These are phyloP conservation scores for Manduca sexta DNA, from an alignment of 1,140 invertebrate genomes.

Conservation along the genomic window DNA sequence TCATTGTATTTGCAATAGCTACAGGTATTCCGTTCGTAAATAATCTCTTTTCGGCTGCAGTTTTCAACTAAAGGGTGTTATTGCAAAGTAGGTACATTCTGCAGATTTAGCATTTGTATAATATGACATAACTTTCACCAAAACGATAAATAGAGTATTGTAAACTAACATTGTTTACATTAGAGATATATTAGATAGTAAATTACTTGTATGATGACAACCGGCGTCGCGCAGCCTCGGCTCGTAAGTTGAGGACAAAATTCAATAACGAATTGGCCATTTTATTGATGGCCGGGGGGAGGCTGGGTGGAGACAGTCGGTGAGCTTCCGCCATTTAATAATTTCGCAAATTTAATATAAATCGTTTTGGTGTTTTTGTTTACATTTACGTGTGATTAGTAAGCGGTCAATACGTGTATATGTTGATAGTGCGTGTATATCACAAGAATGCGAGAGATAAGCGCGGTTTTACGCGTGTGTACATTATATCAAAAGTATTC, in stretches of 20 bases:
- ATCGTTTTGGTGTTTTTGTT: conserved; percentile 39
- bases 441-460: conserved; percentile 19
- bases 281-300: conserved; percentile 73
- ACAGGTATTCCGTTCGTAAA: conserved; percentile 31
- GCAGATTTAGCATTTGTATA: conserved; percentile 48
- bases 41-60: conserved; percentile 53
- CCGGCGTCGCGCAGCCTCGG: conserved; percentile 64
- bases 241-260: conserved; percentile 63
- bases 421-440: conserved; percentile 5
- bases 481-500: not conserved
- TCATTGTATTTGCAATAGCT: conserved; percentile 30
- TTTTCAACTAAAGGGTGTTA: conserved; percentile 34
- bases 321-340: conserved; percentile 60
- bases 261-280: conserved; percentile 74
- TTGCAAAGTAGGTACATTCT: conserved; percentile 44
- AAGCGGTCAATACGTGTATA: conserved; percentile 8
- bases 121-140: conserved; percentile 68
- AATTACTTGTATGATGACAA: conserved; percentile 54
- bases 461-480: conserved; percentile 1
- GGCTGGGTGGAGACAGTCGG: conserved; percentile 64
- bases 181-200: conserved; percentile 46
- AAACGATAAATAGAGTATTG: conserved; percentile 38
- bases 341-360: conserved; percentile 34
- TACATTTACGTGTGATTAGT: conserved; percentile 15
- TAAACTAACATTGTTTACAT: conserved; percentile 57